Evolutionary conservation across 2,113 vertebrate genomes (phyloP), one percentile per base, ranked within the genome.

Genomic region (Gymnocephalus cernua): DNA sequence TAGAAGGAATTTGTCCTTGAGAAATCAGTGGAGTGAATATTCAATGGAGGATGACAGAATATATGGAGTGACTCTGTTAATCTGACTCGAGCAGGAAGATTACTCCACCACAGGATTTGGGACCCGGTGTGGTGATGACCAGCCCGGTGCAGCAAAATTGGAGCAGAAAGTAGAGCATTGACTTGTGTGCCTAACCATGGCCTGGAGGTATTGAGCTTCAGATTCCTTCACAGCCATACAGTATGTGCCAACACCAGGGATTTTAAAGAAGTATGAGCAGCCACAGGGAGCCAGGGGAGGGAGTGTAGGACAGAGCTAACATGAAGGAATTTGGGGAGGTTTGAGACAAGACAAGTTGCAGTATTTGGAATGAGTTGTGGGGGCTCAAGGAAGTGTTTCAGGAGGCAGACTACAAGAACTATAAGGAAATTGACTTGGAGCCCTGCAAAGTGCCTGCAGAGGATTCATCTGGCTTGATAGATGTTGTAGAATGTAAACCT

Each of bases 191-290:
- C 48, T 79, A 19, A 76, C 79, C 54, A 25, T 27, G 50, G 79
- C 74, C 79, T 41, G 48, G 70, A 83, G 75, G 45, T 74, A 74
- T 23, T 41, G 82, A 58, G 82, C 78, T 57, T 67, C 75, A 83
- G 74, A 80, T 78, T 64, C 41, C 25, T 45, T 73, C 25, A 19
- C 54, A 77, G 47, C 6, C 56, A 10, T 41, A 41, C 9, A 41
- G 10, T 11, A 56, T 70, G 68, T 73, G 78, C 85, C 73, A 72
- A 56, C 59, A 47, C 38, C 12, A 5, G 51, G 73, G 75, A 79
- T 84, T 85, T 81, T 67, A 48, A 80, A 87, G 72, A 18, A 12
- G 66, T 72, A 67, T 45, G 44, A 70, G 68, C 29, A 65, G 68
- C 73, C 62, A 51, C 61, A 45, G 54, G 58, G 62, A 80, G 65